Conservation (phyloP, 2,888 invertebrate species). For the Coronaproctus castanopsis region DNA sequence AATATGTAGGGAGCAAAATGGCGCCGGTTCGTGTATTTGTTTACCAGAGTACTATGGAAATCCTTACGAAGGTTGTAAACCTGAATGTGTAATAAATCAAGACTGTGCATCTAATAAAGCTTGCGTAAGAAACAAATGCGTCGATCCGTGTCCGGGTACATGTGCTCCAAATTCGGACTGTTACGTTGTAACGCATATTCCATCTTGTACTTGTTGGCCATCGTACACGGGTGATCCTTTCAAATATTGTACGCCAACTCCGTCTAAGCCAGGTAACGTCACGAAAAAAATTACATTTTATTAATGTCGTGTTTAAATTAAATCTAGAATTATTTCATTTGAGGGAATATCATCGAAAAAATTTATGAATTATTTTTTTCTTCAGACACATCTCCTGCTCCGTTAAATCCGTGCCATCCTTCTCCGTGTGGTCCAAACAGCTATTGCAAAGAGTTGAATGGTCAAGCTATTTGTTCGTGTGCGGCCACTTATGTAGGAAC, state of each 20-base stretch:
- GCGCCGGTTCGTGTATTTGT: slow-evolving; percentile 27
- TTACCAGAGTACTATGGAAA: slow-evolving; percentile 49
- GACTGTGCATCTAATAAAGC: slow-evolving; percentile 29
- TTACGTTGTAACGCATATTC: slow-evolving; percentile 32
- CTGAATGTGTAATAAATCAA: slow-evolving; percentile 28
- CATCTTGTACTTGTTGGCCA: slow-evolving; percentile 30
- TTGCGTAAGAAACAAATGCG: slow-evolving; percentile 30
- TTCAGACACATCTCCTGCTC: slow-evolving; percentile 14
- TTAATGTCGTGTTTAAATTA: too few species aligned
- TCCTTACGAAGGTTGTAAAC: slow-evolving; percentile 49
- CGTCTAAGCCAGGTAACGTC: slow-evolving; percentile 20
- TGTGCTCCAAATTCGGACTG: slow-evolving; percentile 34
- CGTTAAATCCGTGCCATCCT: slow-evolving; percentile 32
- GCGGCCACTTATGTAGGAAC: slow-evolving; percentile 34
- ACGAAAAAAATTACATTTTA: neutral
- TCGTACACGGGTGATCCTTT: slow-evolving; percentile 30
- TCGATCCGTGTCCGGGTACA: slow-evolving; percentile 31
- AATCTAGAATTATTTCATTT: neutral
- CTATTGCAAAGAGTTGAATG: slow-evolving; percentile 33
- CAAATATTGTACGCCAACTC: slow-evolving; percentile 24
- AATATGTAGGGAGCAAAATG: slow-evolving; percentile 27
- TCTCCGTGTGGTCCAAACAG: slow-evolving; percentile 36
- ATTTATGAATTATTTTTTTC: slow-evolving; percentile 3
- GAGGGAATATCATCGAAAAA: neutral
- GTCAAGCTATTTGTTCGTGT: slow-evolving; percentile 36